Base-by-base conservation (phyloP, 2,888 invertebrate species). In the Drosophila maculinotata region DNA sequence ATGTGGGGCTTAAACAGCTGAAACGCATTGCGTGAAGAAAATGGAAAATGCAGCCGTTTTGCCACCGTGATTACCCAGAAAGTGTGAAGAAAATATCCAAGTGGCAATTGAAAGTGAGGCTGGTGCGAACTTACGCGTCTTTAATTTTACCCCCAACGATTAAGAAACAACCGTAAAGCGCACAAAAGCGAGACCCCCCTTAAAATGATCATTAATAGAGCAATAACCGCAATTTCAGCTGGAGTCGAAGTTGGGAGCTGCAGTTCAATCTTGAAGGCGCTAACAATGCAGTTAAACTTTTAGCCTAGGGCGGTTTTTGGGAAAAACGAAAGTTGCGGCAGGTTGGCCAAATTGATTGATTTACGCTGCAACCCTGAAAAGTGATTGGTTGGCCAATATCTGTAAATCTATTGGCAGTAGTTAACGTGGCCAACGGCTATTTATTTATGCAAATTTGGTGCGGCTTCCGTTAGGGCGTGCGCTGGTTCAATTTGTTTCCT, bases 41-140 rank as follows among this genome's bases (percentile, higher is more conserved):
- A 75, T 57, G 45, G 56, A 76, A 78, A 67, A 48, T 28, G 14
- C 25, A 14, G 31, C 44, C 59, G 78, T 70, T 68, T 74, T 87
- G 58, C 70, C 63, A 66, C 64, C 54, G 60, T 79, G 79, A 41
- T 67, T 82, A 73, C 71, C 72, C 67, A 85, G 87, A 84, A 84
- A 84, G 84, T 84, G 84, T 84, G 85, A 84, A 87, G 87, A 17
- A 66, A 85, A 82, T 77, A 62, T 41, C 48, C 39, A 28, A 70
- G 60, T 72, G 62, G 68, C 76, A 66, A 72, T 75, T 75, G 77
- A 77, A 79, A 82, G 79, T 68, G 71, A 38, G 51, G 62, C 28
- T 33, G 42, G 23, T 45, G 33, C 35, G 28, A 66, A 36, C 52
- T 45, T 17, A 41, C 58, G 35, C 45, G 36, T 54, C 45, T 58